Percentiles rank a stretch among this genome's conserved stretches.
These are phyloP conservation scores for Coturnix japonica DNA, from an alignment of 2,113 vertebrate species.

Conservation along the genomic window DNA sequence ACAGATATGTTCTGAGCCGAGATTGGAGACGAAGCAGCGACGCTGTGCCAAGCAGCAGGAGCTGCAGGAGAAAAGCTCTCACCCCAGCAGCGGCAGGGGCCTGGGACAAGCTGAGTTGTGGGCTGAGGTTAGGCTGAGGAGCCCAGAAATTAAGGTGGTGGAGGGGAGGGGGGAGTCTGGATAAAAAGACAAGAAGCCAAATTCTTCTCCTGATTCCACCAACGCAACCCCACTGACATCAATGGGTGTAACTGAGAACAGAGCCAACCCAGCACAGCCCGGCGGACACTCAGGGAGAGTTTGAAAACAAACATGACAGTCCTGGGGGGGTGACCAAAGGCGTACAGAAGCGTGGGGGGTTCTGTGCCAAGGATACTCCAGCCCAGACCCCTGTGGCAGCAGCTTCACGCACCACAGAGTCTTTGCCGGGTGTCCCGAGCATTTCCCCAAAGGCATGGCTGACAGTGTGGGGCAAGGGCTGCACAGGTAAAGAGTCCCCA, in stretches of 20 bases:
- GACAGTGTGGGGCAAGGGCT: background rate
- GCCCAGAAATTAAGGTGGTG: background rate
- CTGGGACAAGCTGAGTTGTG: background rate
- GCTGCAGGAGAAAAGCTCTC: conserved; percentile 65
- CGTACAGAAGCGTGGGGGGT: background rate
- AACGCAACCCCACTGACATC: conserved; percentile 72
- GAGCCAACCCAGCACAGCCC: conserved; percentile 51
- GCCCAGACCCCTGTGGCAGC: background rate
- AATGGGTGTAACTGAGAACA: conserved; percentile 70
- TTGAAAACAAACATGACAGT: conserved; percentile 67
- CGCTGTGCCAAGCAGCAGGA: conserved; percentile 64
- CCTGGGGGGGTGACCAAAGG: conserved; percentile 46
- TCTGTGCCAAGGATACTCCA: background rate
- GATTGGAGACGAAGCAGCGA: conserved; percentile 37
- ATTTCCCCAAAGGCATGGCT: background rate
- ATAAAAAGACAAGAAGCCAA: conserved; percentile 28
- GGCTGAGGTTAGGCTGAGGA: conserved; percentile 11
- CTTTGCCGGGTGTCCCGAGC: background rate
- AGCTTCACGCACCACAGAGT: rapidly evolving
- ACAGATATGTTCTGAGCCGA: conserved; percentile 68
- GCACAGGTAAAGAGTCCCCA: background rate
- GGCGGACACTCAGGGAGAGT: background rate
- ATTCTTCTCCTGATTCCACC: conserved; percentile 66
- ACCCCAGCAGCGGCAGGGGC: conserved; percentile 36
- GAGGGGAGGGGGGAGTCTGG: background rate